A percentile compares a stretch with the other conserved stretches of the same genome.
Evolutionary conservation across 2,113 vertebrate species (phyloP).

Genomic region (Cercocebus atys): DNA sequence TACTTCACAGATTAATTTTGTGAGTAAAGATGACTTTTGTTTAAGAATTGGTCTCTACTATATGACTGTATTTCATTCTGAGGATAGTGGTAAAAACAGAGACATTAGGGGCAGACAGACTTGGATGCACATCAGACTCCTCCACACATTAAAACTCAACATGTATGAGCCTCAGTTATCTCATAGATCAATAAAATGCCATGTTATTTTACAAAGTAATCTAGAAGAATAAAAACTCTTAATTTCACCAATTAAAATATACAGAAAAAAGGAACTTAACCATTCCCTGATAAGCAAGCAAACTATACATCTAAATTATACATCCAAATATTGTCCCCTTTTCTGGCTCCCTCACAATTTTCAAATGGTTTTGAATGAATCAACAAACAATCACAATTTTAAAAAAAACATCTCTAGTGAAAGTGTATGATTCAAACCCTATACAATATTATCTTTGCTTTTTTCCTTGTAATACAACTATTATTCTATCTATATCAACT

Average conservation of each 20-base stretch:
- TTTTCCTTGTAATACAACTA: neutral
- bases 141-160: neutral
- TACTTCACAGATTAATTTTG: neutral
- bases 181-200: neutral
- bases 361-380: neutral
- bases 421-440: neutral
- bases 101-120: neutral
- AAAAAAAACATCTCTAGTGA: neutral
- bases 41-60: conserved; percentile 1
- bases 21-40: neutral
- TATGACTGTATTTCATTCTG: neutral
- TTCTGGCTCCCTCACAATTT: neutral
- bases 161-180: neutral
- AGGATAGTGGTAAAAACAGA: neutral
- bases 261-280: neutral
- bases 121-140: neutral
- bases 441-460: neutral
- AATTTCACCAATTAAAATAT: neutral
- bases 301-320: neutral
- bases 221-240: neutral
- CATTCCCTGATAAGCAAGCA: neutral
- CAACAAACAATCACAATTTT: neutral
- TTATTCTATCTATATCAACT: neutral
- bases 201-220: neutral
- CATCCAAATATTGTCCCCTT: neutral